Evolutionary conservation across 2,113 vertebrate genomes (phyloP).

Genomic region (Colinus virginianus): DNA sequence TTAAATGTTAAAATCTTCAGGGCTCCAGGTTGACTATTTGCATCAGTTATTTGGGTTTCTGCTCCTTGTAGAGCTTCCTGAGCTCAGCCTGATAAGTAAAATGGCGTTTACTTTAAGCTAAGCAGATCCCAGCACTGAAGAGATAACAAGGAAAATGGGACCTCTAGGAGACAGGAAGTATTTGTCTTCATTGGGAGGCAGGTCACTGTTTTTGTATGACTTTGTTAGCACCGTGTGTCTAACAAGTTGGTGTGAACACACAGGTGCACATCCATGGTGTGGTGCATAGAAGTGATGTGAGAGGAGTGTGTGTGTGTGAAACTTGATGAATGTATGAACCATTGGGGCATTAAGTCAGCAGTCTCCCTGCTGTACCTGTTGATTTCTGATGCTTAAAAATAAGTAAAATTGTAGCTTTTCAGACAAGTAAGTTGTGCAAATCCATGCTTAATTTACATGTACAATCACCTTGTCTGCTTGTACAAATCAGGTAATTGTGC

Average conservation of each 20-base stretch:
- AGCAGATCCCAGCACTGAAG: slow-evolving; percentile 81
- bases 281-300: neutral
- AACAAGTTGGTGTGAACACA: neutral
- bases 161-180: slow-evolving; percentile 62
- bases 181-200: neutral
- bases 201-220: neutral
- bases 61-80: slow-evolving; percentile 81
- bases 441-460: slow-evolving; percentile 50
- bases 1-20: slow-evolving; percentile 45
- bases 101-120: slow-evolving; percentile 86
- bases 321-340: neutral
- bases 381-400: slow-evolving; percentile 31
- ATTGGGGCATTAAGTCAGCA: neutral
- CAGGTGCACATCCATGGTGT: neutral
- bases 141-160: slow-evolving; percentile 74
- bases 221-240: slow-evolving; percentile 19
- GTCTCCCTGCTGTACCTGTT: neutral
- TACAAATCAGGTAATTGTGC: slow-evolving; percentile 66
- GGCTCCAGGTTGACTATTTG: slow-evolving; percentile 50
- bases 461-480: slow-evolving; percentile 61
- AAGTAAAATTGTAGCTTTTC: slow-evolving; percentile 41
- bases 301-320: neutral
- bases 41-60: slow-evolving; percentile 72
- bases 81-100: slow-evolving; percentile 86
- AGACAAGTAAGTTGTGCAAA: slow-evolving; percentile 43